Evolutionary conservation across 2,797 vertebrate genomes (phyloP).

Genomic region (Centroberyx gerrardi): DNA sequence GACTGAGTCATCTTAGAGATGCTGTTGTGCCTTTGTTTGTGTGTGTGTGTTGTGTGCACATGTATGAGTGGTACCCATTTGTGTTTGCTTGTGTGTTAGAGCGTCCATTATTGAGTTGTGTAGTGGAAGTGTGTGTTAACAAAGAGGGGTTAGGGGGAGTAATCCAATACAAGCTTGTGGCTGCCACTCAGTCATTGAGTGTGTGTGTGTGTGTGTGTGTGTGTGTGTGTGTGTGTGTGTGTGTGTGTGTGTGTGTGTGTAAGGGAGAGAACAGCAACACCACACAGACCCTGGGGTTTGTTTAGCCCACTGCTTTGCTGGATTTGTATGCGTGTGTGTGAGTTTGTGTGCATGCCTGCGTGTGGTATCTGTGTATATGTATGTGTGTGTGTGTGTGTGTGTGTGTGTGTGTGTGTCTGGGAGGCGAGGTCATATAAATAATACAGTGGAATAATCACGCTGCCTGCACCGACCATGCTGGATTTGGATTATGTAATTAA

Average conservation of each 20-base stretch:
- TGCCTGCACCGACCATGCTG: slow-evolving; percentile 31
- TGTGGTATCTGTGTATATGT: not conserved
- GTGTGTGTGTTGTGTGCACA: not conserved
- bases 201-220: not conserved
- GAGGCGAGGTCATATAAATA: slow-evolving; percentile 21
- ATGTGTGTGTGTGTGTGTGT: not conserved
- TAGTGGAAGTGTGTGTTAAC: too few species aligned
- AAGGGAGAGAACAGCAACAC: too few species aligned
- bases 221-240: not conserved
- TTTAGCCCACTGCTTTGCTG: not conserved
- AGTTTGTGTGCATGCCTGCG: not conserved
- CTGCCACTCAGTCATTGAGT: not conserved
- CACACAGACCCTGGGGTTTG: too few species aligned
- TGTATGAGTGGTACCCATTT: too few species aligned
- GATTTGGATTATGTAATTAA: slow-evolving; percentile 60
- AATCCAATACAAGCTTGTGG: not conserved
- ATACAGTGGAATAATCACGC: slow-evolving; percentile 15
- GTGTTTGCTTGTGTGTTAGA: too few species aligned
- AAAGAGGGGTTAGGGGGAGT: not conserved
- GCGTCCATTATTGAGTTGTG: too few species aligned
- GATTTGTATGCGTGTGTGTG: not conserved
- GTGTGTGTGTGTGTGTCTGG: slow-evolving; percentile 18
- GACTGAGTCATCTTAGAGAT: not conserved
- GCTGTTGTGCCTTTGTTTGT: not conserved
- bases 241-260: not conserved